Evolutionary conservation across 2,797 vertebrate species (phyloP), one percentile per base, ranked within the genome.

Genomic region (Coregonus ussuriensis): DNA sequence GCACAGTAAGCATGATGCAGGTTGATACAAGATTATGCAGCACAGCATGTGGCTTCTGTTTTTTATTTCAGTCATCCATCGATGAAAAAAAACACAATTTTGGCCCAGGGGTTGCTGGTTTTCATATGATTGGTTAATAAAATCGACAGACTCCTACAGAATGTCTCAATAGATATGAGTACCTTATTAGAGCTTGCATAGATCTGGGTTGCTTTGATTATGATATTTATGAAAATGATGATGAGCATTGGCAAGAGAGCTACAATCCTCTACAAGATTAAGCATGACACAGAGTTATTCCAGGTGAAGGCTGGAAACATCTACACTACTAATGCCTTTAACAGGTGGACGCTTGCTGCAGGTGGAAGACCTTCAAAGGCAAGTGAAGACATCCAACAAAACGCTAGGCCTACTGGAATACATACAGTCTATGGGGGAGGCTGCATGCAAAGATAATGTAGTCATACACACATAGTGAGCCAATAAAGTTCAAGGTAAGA

Each of bases 291-390:
- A 66, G 66, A 74, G 72, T 35, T 63, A 71, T 79, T 70, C 62
- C 73, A 76, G 52, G 67, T 59, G 52, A 77, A 59, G 52, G 33
- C 15, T 56, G 69, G 70, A 81, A 63, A 81, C 25, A 72, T 59
- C 69, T 67, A 31, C 77, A 75, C 25, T 69, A 74, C 56, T 74
- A 51, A 18, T 62, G 35, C n/a, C 54, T 51, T 14, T 11, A 76
- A 75, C 84, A 87, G 87, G 78, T 79, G 81, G 81, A 83, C 82
- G 80, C 81, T 79, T 83, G 82, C 81, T 88, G 81, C 83, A 87
- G 83, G 87, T 86, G 87, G 80, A 77, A 86, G 72, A 68, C 53
- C 79, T 77, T 85, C 80, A 84, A 84, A 87, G 77, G 75, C 59
- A 78, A 80, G 82, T 84, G 81, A 63, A 79, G 53, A 84, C 82